A percentile compares a stretch with the other conserved stretches of the same genome.
Evolutionary conservation across 2,888 invertebrate genomes (phyloP).

Genomic region (Dendrolimus houi): DNA sequence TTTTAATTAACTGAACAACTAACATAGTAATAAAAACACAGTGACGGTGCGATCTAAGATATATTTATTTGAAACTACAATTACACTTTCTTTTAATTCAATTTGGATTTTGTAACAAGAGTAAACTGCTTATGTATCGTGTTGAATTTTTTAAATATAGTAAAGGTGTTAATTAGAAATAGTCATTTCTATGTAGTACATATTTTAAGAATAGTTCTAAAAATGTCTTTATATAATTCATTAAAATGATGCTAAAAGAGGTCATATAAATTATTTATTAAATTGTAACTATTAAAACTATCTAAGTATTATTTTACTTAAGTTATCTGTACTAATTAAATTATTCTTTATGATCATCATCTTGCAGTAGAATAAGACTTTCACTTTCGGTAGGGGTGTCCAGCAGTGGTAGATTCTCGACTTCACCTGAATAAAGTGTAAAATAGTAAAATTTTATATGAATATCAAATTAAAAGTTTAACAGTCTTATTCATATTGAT

Average conservation of each 20-base stretch:
- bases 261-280: not conserved
- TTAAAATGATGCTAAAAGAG: not conserved
- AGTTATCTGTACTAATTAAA: not conserved
- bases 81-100: too few relatives aligned
- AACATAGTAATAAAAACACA: too few relatives aligned
- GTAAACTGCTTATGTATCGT: too few relatives aligned
- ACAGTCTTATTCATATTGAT: slow-evolving; percentile 4
- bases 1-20: too few relatives aligned
- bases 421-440: slow-evolving; percentile 59
- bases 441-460: not conserved
- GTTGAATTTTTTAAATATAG: too few relatives aligned
- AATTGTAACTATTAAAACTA: not conserved
- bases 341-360: slow-evolving; percentile 41
- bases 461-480: slow-evolving; percentile 5
- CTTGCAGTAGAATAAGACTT: slow-evolving; percentile 52
- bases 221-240: not conserved
- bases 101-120: too few relatives aligned
- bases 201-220: too few relatives aligned
- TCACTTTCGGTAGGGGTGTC: slow-evolving; percentile 55
- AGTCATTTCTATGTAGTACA: too few relatives aligned
- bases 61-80: too few relatives aligned
- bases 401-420: slow-evolving; percentile 57
- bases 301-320: not conserved
- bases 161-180: too few relatives aligned
- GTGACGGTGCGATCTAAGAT: too few relatives aligned